Percentiles rank a stretch among this genome's conserved stretches.
Evolutionary conservation across 2,797 vertebrate species (phyloP).

Genomic region (Ibycter americanus): DNA sequence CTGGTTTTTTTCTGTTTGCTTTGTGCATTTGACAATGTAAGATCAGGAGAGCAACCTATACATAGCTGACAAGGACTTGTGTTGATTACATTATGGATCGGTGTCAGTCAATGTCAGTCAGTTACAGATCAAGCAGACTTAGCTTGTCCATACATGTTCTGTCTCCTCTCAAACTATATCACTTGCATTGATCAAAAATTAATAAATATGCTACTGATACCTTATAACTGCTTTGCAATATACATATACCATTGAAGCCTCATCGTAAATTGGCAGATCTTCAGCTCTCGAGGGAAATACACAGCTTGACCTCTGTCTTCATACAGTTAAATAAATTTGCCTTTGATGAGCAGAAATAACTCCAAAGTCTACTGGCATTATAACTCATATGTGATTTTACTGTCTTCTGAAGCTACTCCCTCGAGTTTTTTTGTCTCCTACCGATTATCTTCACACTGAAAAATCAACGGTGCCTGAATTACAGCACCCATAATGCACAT

Average conservation of each 20-base stretch:
- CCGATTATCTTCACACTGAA: neutral
- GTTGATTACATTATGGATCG: neutral
- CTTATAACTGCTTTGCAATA: neutral
- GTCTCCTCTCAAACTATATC: neutral
- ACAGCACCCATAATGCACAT: accelerated
- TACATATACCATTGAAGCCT: neutral
- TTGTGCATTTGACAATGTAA: neutral
- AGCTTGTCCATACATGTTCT: neutral
- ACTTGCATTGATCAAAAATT: neutral
- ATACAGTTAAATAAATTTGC: neutral
- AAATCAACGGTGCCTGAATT: neutral
- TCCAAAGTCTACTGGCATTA: neutral
- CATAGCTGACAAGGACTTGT: neutral
- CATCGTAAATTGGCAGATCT: neutral
- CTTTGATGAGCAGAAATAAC: neutral
- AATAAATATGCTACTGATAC: neutral
- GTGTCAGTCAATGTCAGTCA: neutral
- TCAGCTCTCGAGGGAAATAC: neutral
- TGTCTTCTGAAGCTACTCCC: neutral
- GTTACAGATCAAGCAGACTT: neutral
- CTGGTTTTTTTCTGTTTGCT: neutral
- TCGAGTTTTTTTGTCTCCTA: neutral
- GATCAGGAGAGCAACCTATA: neutral
- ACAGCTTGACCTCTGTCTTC: neutral
- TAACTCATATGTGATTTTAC: neutral